phyloP scores from a whole-genome alignment of 2,113 vertebrate genomes.

The Phyllostomus discolor region DNA sequence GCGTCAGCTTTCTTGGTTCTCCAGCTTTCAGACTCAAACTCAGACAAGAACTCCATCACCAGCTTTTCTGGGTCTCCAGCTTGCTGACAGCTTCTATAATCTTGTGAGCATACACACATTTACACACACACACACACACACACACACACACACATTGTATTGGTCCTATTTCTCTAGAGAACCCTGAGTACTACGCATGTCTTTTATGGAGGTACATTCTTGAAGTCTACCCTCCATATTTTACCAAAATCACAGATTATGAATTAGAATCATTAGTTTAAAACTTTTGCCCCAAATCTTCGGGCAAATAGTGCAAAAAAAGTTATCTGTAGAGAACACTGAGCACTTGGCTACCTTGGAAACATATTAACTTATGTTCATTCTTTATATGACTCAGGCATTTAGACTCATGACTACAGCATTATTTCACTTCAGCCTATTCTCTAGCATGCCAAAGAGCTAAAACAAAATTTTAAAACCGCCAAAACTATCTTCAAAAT shows the following conservation, averaged over 20 bases:
- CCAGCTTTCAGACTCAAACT: background rate
- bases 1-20: background rate
- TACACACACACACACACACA: background rate
- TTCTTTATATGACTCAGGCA: background rate
- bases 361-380: background rate
- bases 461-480: background rate
- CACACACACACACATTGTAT: too few species aligned
- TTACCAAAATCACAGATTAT: background rate
- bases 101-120: background rate
- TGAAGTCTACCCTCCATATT: background rate
- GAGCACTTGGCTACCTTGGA: slow-evolving; percentile 1
- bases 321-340: background rate
- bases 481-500: background rate
- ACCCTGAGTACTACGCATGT: background rate
- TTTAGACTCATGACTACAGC: background rate
- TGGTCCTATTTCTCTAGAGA: background rate
- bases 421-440: background rate
- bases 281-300: background rate
- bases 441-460: background rate
- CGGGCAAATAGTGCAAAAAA: background rate
- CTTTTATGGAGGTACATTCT: background rate
- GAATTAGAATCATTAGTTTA: background rate
- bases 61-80: background rate
- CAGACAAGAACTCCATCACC: background rate
- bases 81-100: background rate